Conservation (phyloP, 2,113 vertebrate species). For the Rhinoderma darwinii region DNA sequence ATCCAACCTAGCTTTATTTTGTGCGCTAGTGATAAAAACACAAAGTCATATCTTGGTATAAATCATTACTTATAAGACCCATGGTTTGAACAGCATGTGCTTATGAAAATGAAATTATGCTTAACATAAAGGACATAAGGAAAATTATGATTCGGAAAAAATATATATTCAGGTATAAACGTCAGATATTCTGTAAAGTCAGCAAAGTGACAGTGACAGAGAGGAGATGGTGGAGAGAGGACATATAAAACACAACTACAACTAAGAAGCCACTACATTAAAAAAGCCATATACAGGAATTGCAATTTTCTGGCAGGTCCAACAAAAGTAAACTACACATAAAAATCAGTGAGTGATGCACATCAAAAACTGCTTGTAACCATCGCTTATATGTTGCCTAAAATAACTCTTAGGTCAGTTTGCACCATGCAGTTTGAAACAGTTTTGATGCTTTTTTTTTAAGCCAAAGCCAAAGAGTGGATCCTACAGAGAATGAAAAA, state of each 20-base stretch:
- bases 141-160: background rate
- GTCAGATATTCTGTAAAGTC: background rate
- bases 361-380: background rate
- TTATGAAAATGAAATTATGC: constrained; percentile 28
- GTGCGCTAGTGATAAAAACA: background rate
- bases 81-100: background rate
- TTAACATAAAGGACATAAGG: background rate
- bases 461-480: no score
- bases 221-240: background rate
- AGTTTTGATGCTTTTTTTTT: no score
- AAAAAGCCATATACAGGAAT: background rate
- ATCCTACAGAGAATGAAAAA: no score
- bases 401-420: no score
- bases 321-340: background rate
- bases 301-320: background rate
- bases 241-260: background rate
- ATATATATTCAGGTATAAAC: background rate
- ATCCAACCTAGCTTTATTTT: background rate
- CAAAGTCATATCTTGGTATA: background rate
- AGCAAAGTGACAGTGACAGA: background rate
- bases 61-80: background rate
- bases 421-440: no score
- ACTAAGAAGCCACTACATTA: background rate
- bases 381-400: no score
- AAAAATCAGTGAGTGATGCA: background rate